Base-by-base conservation (phyloP, 2,888 invertebrate genomes). In the Alloplasta piceator region DNA sequence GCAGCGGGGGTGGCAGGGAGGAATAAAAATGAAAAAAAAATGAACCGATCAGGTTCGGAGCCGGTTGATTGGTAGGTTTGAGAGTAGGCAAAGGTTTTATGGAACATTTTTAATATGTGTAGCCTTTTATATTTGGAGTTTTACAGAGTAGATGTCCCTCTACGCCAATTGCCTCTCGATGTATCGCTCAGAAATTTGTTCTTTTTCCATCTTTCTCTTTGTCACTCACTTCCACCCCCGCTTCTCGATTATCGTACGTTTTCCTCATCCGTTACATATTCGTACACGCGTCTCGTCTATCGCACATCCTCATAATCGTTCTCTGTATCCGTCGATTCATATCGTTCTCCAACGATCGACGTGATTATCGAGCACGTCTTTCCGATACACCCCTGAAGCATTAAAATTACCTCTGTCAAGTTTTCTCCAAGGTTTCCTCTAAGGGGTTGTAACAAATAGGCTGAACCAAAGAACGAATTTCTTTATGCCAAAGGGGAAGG, bases 21-120 rank as follows among this genome's bases (percentile, higher is more conserved):
- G 85, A 84, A 86, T 90, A 91, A 90, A 90, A 85, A 86, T 87
- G 85, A 84, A 85, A 89, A 85, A 86, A 87, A 85, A 85, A 87
- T 91, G 90, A 90, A 90, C 89, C 90, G 91, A 91, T 91, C 91
- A 91, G 90, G 89, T 91, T 92, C 90, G 90, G 90, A 90, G 91
- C 89, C 87, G 90, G 90, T 91, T 91, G 91, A 92, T 92, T 92
- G 91, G 91, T 91, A 91, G 89, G 88, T 90, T 82, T 80, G 78
- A 80, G 78, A 72, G 67, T 67, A 66, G 78, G 72, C 74, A 68
- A 82, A 80, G 76, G 78, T 71, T 72, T 55, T 39, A 67, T 72
- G 61, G 60, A 67, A 61, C 70, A 67, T 67, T 67, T 58, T 12
- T 46, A n/a, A n/a, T 10, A 48, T 66, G 43, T 48, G 12, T 63